Conservation (phyloP, 2,113 vertebrate species). For the Stigmatopora nigra region DNA sequence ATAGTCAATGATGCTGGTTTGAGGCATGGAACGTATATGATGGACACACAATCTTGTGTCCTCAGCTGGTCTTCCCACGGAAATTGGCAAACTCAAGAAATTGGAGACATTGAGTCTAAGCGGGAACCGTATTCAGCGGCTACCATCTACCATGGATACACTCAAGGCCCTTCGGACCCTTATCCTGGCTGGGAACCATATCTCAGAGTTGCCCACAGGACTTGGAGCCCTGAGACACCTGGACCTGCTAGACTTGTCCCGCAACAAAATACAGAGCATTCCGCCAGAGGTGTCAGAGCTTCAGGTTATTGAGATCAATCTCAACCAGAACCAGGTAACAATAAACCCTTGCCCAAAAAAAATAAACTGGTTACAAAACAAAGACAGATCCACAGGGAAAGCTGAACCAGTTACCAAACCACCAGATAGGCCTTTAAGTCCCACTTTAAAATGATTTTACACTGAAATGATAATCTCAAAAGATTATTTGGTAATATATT, state of each 20-base stretch:
- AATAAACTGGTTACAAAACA: neutral
- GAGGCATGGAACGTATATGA: neutral
- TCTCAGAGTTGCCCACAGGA: conserved; percentile 77
- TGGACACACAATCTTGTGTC: neutral
- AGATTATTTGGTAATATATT: no score
- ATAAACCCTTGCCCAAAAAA: neutral
- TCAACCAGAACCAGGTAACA: conserved; percentile 96
- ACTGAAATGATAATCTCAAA: no score
- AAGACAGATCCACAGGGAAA: neutral
- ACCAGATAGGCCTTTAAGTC: neutral
- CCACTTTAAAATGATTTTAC: no score
- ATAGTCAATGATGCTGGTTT: neutral
- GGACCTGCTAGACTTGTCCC: conserved; percentile 89
- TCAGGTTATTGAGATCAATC: conserved; percentile 92
- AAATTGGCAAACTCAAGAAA: conserved; percentile 89
- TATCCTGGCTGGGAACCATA: conserved; percentile 82
- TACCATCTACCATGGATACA: conserved; percentile 77
- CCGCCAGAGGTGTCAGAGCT: conserved; percentile 79
- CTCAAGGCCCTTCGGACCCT: conserved; percentile 84
- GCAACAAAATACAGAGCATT: conserved; percentile 83
- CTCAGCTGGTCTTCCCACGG: conserved; percentile 75
- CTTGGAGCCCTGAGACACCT: conserved; percentile 82
- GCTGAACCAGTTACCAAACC: neutral
- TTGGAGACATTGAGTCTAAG: conserved; percentile 85
- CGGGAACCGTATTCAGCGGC: conserved; percentile 78